A percentile compares a stretch with the other conserved stretches of the same genome.
phyloP scores from a whole-genome alignment of 1,140 invertebrate genomes.

The Zaprionus gabonicus region DNA sequence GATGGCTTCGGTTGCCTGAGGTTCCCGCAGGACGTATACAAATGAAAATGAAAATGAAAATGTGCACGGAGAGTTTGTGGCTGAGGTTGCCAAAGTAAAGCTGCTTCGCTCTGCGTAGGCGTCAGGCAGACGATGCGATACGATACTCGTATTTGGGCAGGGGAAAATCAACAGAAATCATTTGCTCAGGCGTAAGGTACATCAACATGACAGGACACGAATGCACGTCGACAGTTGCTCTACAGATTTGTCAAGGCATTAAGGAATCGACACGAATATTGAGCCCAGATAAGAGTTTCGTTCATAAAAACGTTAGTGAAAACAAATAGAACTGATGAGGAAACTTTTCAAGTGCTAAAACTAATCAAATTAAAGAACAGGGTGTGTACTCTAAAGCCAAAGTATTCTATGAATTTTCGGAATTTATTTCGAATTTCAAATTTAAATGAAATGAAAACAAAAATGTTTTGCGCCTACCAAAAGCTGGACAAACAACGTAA shows the following conservation, averaged over 20 bases:
- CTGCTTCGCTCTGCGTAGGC: background rate
- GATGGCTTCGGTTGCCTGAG: constrained; percentile 51
- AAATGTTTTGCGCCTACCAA: constrained; percentile 52
- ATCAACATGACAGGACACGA: constrained; percentile 32
- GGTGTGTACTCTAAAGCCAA: no score
- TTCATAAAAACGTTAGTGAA: constrained; percentile 1
- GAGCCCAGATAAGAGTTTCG: constrained; percentile 1
- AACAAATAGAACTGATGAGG: constrained; percentile 11
- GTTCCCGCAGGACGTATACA: constrained; percentile 25
- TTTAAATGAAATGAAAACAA: constrained; percentile 81
- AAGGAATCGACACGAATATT: background rate
- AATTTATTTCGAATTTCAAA: constrained; percentile 28
- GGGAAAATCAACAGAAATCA: constrained; percentile 60
- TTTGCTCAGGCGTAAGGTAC: constrained; percentile 40
- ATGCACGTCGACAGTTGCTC: background rate
- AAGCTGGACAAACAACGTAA: constrained; percentile 49
- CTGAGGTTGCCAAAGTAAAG: background rate
- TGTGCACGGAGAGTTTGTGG: constrained; percentile 1
- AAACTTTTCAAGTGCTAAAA: constrained; percentile 11
- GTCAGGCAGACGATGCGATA: background rate
- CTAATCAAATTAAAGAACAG: constrained; percentile 11
- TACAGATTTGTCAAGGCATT: constrained; percentile 13
- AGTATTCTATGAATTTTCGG: background rate
- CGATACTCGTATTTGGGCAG: constrained; percentile 32
- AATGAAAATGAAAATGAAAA: constrained; percentile 34